Evolutionary conservation across 2,888 invertebrate genomes (phyloP).

Genomic region (Eristalis tenax): DNA sequence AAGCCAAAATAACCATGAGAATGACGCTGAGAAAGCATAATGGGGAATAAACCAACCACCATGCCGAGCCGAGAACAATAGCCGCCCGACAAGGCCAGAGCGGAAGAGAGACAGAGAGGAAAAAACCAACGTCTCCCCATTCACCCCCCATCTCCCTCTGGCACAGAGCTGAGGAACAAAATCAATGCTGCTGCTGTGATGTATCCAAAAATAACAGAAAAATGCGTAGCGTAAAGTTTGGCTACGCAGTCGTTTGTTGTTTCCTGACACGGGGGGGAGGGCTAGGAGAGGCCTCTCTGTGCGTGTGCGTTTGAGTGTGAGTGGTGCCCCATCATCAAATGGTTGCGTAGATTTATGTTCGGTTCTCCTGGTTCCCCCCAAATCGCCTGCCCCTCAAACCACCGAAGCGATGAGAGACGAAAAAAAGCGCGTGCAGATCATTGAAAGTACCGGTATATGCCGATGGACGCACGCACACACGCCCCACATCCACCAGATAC

Average conservation of each 20-base stretch:
- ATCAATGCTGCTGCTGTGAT: not conserved
- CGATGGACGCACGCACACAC: slow-evolving; percentile 8
- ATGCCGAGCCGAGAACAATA: not conserved
- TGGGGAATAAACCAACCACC: slow-evolving; percentile 4
- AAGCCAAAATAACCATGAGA: slow-evolving; percentile 45
- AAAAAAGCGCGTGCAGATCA: slow-evolving; percentile 25
- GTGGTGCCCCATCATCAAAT: slow-evolving; percentile 5
- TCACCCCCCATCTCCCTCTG: no score
- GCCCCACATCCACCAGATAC: slow-evolving; percentile 1
- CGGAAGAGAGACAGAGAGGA: slow-evolving; percentile 16
- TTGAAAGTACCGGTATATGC: slow-evolving; percentile 16
- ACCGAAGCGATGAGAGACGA: not conserved
- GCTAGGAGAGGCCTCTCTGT: not conserved
- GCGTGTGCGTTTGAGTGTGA: not conserved
- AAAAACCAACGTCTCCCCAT: slow-evolving; percentile 22
- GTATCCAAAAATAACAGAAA: slow-evolving; percentile 48
- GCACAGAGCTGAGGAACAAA: not conserved
- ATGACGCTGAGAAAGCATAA: slow-evolving; percentile 11
- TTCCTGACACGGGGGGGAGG: not conserved
- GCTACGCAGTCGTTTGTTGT: slow-evolving; percentile 17
- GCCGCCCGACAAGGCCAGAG: not conserved
- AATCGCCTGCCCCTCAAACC: not conserved
- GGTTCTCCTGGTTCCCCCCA: not conserved
- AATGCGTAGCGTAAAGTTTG: slow-evolving; percentile 30
- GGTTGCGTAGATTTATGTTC: slow-evolving; percentile 53